Conservation (phyloP, 2,797 vertebrate genomes). For the Ambastaia sidthimunki region DNA sequence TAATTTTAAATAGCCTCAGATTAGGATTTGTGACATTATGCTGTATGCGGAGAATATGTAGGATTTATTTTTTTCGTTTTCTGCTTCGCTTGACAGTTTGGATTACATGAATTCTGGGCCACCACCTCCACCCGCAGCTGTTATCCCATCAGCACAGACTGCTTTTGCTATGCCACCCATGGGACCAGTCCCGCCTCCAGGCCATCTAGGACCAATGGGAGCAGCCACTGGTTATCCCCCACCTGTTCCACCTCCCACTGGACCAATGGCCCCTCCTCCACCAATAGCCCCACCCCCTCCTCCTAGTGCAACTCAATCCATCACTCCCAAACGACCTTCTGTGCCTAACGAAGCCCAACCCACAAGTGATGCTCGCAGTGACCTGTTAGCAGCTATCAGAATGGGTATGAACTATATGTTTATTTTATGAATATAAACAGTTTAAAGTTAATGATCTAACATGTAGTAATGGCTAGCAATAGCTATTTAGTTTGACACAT, state of each 20-base stretch:
- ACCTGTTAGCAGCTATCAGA: slow-evolving; percentile 94
- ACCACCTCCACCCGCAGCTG: slow-evolving; percentile 74
- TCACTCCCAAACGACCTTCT: slow-evolving; percentile 80
- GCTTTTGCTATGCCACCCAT: slow-evolving; percentile 92
- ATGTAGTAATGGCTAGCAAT: too few species aligned
- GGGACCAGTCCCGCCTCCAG: slow-evolving; percentile 76
- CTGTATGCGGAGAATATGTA: not conserved
- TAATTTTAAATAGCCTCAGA: slow-evolving; percentile 6
- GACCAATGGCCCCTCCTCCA: slow-evolving; percentile 83
- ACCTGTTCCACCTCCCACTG: slow-evolving; percentile 79
- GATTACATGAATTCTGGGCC: slow-evolving; percentile 78
- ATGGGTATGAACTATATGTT: slow-evolving; percentile 83
- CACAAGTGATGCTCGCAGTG: slow-evolving; percentile 88
- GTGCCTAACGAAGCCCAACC: slow-evolving; percentile 80
- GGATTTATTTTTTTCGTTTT: not conserved
- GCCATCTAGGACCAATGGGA: slow-evolving; percentile 75
- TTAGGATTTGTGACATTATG: not conserved
- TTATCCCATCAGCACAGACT: slow-evolving; percentile 94
- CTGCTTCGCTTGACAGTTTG: slow-evolving; percentile 66
- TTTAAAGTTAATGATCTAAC: too few species aligned
- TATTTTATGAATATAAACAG: not conserved
- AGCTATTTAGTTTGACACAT: too few species aligned
- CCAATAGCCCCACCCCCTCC: slow-evolving; percentile 89
- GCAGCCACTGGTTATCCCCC: slow-evolving; percentile 73
- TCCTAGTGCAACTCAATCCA: slow-evolving; percentile 77